These are phyloP conservation scores for Solea solea DNA, from an alignment of 2,113 vertebrate genomes.

Conservation along the genomic window DNA sequence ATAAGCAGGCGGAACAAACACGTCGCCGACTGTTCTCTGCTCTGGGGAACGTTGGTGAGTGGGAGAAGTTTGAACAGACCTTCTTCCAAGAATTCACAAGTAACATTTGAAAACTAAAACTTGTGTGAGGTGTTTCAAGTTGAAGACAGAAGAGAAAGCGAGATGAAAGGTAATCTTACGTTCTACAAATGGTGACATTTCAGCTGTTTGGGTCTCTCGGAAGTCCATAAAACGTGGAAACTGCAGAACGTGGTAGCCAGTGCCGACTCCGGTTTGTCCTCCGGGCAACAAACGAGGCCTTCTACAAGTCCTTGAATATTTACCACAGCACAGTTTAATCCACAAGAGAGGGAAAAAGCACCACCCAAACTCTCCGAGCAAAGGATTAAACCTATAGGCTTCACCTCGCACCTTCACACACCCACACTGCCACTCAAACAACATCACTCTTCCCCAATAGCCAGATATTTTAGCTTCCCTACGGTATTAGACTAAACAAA, in stretches of 20 bases:
- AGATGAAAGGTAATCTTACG: background rate
- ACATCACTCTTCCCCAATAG: slow-evolving; percentile 13
- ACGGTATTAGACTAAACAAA: slow-evolving; percentile 52
- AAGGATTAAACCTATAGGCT: slow-evolving; percentile 52
- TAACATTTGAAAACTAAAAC: background rate
- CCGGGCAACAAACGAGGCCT: slow-evolving; percentile 16
- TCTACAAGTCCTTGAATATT: slow-evolving; percentile 48
- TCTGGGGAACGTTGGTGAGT: background rate
- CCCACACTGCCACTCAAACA: slow-evolving; percentile 17
- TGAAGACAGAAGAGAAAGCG: background rate
- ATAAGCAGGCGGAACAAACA: slow-evolving; percentile 6
- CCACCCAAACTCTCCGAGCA: slow-evolving; percentile 35
- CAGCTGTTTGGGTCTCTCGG: background rate
- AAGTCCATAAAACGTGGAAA: no score
- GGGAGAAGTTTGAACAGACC: slow-evolving; percentile 15
- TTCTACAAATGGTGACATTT: slow-evolving; percentile 48
- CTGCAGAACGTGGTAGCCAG: background rate
- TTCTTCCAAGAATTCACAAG: background rate
- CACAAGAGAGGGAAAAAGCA: slow-evolving; percentile 17
- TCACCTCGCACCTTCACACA: slow-evolving; percentile 40
- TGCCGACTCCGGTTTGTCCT: slow-evolving; percentile 38
- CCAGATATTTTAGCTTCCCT: slow-evolving; percentile 41
- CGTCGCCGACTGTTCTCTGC: slow-evolving; percentile 1
- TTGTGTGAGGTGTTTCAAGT: background rate
- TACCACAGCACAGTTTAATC: slow-evolving; percentile 54